Percentiles rank a stretch among this genome's conserved stretches.
These are phyloP conservation scores for Asobara japonica DNA, from an alignment of 1,140 invertebrate genomes.

Conservation along the genomic window DNA sequence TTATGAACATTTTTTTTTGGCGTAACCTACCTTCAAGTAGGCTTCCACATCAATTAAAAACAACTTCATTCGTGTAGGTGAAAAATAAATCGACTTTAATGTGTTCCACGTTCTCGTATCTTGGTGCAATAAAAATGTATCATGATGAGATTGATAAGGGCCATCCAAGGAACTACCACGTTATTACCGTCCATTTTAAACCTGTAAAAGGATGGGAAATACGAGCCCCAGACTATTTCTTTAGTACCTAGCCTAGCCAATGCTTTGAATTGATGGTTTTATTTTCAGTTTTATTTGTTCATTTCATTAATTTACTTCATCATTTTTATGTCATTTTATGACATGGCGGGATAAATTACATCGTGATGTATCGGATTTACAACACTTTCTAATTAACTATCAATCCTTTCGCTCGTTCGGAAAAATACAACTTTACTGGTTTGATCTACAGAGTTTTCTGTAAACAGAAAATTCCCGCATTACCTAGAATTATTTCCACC, in stretches of 20 bases:
- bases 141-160: constrained; percentile 26
- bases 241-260: constrained; percentile 18
- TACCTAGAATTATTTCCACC: too few relatives aligned
- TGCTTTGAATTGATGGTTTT: constrained; percentile 29
- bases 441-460: too few relatives aligned
- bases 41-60: neutral
- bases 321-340: constrained; percentile 7
- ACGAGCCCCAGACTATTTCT: neutral
- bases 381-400: too few relatives aligned
- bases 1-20: too few relatives aligned
- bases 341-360: too few relatives aligned
- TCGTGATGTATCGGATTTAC: too few relatives aligned
- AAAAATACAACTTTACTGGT: too few relatives aligned
- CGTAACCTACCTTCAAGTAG: too few relatives aligned
- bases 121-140: constrained; percentile 25
- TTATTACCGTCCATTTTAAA: neutral
- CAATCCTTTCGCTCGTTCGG: too few relatives aligned
- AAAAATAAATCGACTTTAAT: constrained; percentile 4
- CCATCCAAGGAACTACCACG: neutral
- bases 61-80: neutral
- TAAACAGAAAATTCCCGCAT: too few relatives aligned
- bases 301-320: neutral
- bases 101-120: constrained; percentile 14
- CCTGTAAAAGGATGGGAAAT: neutral
- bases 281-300: constrained; percentile 24